phyloP scores from a whole-genome alignment of 30 jellyfish, hydroid and myxozoan species.

The Cassiopea xamachana region DNA sequence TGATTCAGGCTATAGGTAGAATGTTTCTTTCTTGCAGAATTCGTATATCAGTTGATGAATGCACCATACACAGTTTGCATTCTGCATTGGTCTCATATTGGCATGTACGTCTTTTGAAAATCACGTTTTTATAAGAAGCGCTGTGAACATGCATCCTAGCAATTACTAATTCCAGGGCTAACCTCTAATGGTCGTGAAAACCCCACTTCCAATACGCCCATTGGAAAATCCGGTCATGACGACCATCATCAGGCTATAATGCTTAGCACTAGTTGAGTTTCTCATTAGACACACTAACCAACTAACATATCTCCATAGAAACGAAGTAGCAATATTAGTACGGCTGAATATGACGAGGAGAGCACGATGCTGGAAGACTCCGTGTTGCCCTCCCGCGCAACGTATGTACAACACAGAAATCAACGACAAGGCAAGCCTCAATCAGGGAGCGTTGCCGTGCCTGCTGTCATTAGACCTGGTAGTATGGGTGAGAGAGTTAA shows the following conservation, averaged over 20 bases:
- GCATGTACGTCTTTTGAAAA: too few relatives aligned
- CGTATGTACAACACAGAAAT: slow-evolving; percentile 78
- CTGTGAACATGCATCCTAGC: too few relatives aligned
- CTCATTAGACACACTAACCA: not conserved
- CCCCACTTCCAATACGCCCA: too few relatives aligned
- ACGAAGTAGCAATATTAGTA: slow-evolving; percentile 81
- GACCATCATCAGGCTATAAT: not conserved
- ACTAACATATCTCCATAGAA: slow-evolving; percentile 69
- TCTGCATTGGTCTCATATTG: too few relatives aligned
- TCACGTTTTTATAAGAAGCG: too few relatives aligned
- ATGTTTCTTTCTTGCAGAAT: too few relatives aligned
- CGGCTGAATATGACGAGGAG: slow-evolving; percentile 86
- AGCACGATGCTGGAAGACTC: slow-evolving; percentile 93
- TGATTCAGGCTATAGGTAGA: too few relatives aligned
- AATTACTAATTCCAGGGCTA: too few relatives aligned
- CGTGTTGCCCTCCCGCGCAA: slow-evolving; percentile 89
- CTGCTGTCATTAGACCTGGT: slow-evolving; percentile 96
- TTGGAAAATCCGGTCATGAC: not conserved
- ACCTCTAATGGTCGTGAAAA: too few relatives aligned
- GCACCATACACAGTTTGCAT: too few relatives aligned
- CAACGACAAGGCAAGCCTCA: slow-evolving; percentile 81
- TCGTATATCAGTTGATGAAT: too few relatives aligned
- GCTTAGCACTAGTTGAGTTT: not conserved
- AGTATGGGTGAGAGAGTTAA: slow-evolving; percentile 80
- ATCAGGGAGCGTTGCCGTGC: slow-evolving; percentile 89